Conservation (phyloP, 2,797 vertebrate genomes). For the Macroramphosus scolopax region DNA sequence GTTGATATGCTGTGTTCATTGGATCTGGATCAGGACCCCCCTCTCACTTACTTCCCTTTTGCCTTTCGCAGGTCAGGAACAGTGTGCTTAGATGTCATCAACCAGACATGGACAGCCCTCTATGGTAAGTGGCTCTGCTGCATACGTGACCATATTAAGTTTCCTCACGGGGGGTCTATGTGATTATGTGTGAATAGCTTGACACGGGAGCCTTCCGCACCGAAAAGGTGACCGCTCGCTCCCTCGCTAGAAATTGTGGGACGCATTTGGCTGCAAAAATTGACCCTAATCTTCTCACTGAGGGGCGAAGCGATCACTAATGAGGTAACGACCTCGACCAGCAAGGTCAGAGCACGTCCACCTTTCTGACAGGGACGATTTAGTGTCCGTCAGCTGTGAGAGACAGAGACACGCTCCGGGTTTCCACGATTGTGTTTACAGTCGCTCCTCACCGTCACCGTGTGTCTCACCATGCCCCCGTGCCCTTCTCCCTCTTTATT, state of each 20-base stretch:
- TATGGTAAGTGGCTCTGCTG: slow-evolving; percentile 79
- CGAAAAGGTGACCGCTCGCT: slow-evolving; percentile 14
- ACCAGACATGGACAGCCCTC: slow-evolving; percentile 97
- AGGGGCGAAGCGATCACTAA: slow-evolving; percentile 61
- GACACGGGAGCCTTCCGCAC: slow-evolving; percentile 22
- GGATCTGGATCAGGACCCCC: no score
- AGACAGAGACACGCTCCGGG: slow-evolving; percentile 14
- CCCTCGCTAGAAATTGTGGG: slow-evolving; percentile 3
- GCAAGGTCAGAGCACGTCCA: slow-evolving; percentile 61
- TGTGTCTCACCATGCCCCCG: slow-evolving; percentile 12
- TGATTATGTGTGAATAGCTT: slow-evolving; percentile 36
- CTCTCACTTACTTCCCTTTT: background rate
- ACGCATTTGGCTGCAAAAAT: slow-evolving; percentile 16
- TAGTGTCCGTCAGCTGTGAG: slow-evolving; percentile 39
- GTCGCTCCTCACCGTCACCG: slow-evolving; percentile 10
- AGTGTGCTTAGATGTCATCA: slow-evolving; percentile 98
- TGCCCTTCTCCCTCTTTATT: slow-evolving; percentile 30
- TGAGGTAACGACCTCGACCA: slow-evolving; percentile 63
- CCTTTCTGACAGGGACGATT: slow-evolving; percentile 50
- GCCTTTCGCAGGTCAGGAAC: slow-evolving; percentile 87
- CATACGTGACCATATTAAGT: slow-evolving; percentile 31
- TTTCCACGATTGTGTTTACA: slow-evolving; percentile 8
- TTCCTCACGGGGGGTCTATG: slow-evolving; percentile 20
- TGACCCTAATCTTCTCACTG: slow-evolving; percentile 68
- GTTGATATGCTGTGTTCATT: no score